Conservation (phyloP, 2,888 invertebrate species). For the Amitus sp. region DNA sequence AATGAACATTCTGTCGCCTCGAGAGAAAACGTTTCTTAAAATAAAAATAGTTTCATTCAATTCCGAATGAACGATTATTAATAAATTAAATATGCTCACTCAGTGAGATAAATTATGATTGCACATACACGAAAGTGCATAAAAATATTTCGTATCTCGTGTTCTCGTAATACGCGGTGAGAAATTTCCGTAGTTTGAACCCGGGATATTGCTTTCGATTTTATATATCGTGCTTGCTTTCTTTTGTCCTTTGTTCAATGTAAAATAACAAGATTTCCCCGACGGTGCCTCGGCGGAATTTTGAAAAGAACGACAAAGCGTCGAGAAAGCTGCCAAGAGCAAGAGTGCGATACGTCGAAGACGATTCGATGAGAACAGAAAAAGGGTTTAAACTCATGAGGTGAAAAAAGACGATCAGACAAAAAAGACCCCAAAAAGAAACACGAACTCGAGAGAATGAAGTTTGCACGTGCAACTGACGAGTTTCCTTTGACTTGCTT, state of each 20-base stretch:
- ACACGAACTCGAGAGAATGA: constrained; percentile 18
- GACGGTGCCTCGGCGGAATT: constrained; percentile 10
- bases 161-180: not conserved
- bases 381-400: constrained; percentile 11
- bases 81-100: too few relatives aligned
- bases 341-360: constrained; percentile 9
- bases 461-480: constrained; percentile 38
- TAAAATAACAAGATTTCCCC: constrained; percentile 12
- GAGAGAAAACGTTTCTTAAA: too few relatives aligned
- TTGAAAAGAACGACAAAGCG: constrained; percentile 17
- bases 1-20: not conserved
- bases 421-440: constrained; percentile 4
- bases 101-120: too few relatives aligned
- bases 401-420: constrained; percentile 1
- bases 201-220: constrained; percentile 8
- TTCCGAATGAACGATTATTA: too few relatives aligned
- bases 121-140: too few relatives aligned
- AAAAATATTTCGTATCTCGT: not conserved
- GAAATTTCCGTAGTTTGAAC: constrained; percentile 4
- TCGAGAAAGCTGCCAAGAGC: constrained; percentile 14
- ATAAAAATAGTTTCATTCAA: too few relatives aligned
- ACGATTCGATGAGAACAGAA: not conserved
- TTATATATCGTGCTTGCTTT: constrained; percentile 7
- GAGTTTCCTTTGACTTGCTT: constrained; percentile 40
- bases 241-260: constrained; percentile 12